Percentiles rank a stretch among this genome's conserved stretches.
These are phyloP conservation scores for Hirtodrosophila trivittata DNA, from an alignment of 2,888 invertebrate species.

Conservation along the genomic window DNA sequence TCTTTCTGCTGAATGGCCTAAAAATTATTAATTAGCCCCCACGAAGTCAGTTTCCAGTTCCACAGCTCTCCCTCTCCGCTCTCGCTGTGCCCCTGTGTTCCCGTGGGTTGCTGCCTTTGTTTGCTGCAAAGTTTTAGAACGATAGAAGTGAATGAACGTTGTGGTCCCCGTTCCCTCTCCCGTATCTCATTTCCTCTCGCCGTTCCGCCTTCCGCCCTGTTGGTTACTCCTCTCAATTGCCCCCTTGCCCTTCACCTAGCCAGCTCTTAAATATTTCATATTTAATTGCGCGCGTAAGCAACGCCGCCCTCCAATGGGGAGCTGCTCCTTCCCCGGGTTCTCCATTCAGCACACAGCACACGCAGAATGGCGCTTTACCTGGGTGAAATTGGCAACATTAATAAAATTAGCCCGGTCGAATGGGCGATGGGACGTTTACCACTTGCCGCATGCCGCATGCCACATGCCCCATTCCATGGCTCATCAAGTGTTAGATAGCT, in stretches of 20 bases:
- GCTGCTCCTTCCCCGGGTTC: neutral
- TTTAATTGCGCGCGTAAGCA: slow-evolving; percentile 79
- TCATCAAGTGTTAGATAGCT: slow-evolving; percentile 28
- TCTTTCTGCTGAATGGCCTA: slow-evolving; percentile 70
- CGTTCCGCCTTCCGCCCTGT: neutral
- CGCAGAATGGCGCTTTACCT: neutral
- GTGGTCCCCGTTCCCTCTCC: slow-evolving; percentile 4
- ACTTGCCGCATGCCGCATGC: slow-evolving; percentile 10
- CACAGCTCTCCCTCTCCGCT: neutral
- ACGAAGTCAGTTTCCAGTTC: slow-evolving; percentile 14
- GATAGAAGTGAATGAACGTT: slow-evolving; percentile 20
- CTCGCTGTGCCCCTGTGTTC: neutral
- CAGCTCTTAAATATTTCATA: slow-evolving; percentile 75
- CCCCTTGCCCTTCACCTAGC: neutral
- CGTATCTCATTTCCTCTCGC: neutral
- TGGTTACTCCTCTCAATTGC: neutral
- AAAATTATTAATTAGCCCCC: slow-evolving; percentile 74
- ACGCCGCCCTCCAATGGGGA: slow-evolving; percentile 39
- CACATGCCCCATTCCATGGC: slow-evolving; percentile 14
- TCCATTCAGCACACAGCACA: neutral
- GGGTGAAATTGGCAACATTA: slow-evolving; percentile 76
- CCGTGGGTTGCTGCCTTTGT: slow-evolving; percentile 18
- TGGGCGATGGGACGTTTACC: slow-evolving; percentile 26
- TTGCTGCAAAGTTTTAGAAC: slow-evolving; percentile 26
- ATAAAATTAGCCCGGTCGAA: slow-evolving; percentile 73